A percentile compares a stretch with the other conserved stretches of the same genome.
These are phyloP conservation scores for Leptothorax acervorum DNA, from an alignment of 2,888 invertebrate species.

Conservation along the genomic window DNA sequence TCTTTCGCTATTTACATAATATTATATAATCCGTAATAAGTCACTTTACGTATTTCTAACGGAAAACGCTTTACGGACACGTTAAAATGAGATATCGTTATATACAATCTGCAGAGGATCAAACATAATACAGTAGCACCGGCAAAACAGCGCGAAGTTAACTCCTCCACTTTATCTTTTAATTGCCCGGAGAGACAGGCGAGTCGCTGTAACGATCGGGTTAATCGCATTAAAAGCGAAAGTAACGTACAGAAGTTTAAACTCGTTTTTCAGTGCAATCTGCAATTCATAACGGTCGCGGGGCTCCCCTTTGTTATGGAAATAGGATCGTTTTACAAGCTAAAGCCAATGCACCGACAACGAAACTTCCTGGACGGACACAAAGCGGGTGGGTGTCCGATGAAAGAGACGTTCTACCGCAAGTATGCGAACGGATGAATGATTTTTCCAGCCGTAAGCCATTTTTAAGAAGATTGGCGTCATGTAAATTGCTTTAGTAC, in stretches of 20 bases:
- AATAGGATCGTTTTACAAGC: constrained; percentile 54
- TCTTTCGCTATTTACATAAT: background rate
- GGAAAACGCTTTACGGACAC: background rate
- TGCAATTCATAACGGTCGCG: constrained; percentile 56
- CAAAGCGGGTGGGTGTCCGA: constrained; percentile 35
- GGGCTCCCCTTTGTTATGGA: constrained; percentile 51
- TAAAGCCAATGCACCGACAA: constrained; percentile 51
- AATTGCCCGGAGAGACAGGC: constrained; percentile 40
- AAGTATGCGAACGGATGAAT: constrained; percentile 23
- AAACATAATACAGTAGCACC: constrained; percentile 25
- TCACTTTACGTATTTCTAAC: background rate
- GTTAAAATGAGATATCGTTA: constrained; percentile 19
- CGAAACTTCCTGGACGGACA: constrained; percentile 34
- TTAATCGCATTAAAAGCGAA: constrained; percentile 54
- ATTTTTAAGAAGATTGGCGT: constrained; percentile 15
- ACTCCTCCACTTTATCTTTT: constrained; percentile 46
- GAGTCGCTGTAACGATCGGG: constrained; percentile 46
- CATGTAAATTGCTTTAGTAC: background rate
- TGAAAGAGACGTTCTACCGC: constrained; percentile 16
- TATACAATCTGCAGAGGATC: constrained; percentile 18
- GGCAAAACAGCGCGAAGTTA: constrained; percentile 34
- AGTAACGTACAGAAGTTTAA: constrained; percentile 54
- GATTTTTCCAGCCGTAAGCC: constrained; percentile 25
- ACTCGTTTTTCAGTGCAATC: constrained; percentile 56
- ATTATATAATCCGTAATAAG: background rate